phyloP scores from a whole-genome alignment of 2,888 invertebrate species.

The Brachyopa scutellaris region DNA sequence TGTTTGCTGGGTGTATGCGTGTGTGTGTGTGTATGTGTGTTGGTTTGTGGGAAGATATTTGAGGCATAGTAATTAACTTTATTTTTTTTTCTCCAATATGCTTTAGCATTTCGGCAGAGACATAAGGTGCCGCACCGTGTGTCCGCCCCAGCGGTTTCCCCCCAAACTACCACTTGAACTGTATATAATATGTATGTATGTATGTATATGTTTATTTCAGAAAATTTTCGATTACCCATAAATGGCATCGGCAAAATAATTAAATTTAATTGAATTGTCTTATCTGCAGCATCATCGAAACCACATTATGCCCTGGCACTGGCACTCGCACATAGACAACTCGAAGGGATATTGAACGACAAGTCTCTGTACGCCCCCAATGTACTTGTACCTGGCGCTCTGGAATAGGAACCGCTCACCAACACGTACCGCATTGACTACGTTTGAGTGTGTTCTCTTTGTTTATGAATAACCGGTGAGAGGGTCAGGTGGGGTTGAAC shows the following conservation, averaged over 20 bases:
- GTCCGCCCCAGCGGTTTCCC: constrained; percentile 42
- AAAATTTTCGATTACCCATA: constrained; percentile 68
- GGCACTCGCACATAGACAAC: constrained; percentile 39
- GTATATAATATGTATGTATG: too few species aligned
- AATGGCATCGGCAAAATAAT: constrained; percentile 72
- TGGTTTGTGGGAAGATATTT: constrained; percentile 37
- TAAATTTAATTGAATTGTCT: constrained; percentile 73
- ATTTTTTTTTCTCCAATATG: constrained; percentile 23
- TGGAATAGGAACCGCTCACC: constrained; percentile 11
- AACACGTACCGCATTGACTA: constrained; percentile 25
- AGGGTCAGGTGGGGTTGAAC: constrained; percentile 4
- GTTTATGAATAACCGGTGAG: constrained; percentile 46
- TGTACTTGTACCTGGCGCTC: constrained; percentile 37
- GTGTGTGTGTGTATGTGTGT: constrained; percentile 1
- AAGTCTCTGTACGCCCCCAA: constrained; percentile 49
- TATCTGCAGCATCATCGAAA: constrained; percentile 71
- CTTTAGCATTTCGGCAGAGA: constrained; percentile 19
- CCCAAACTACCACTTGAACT: constrained; percentile 46
- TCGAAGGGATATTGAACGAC: constrained; percentile 56
- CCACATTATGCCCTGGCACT: constrained; percentile 62
- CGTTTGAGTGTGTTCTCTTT: constrained; percentile 32
- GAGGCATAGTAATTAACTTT: constrained; percentile 62
- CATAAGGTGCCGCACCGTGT: constrained; percentile 16
- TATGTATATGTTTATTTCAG: too few species aligned
- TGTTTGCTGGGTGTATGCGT: constrained; percentile 1